Percentiles rank a stretch among this genome's conserved stretches.
phyloP scores from a whole-genome alignment of 2,113 vertebrate genomes.

The Leuciscus idus region DNA sequence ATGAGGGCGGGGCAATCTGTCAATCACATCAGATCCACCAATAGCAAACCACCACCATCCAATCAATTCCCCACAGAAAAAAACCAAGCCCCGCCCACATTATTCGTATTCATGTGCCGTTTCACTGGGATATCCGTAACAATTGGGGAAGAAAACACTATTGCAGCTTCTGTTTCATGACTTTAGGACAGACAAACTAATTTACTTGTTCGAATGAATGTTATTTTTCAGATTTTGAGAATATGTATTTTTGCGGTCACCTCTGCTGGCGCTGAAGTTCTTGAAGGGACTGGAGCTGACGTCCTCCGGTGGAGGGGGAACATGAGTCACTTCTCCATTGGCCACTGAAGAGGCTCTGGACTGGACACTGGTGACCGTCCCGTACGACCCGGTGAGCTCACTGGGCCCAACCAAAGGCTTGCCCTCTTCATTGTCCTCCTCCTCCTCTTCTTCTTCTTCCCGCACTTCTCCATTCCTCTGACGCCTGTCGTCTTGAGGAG shows the following conservation, averaged over 20 bases:
- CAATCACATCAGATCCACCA: too few species aligned
- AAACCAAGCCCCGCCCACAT: too few species aligned
- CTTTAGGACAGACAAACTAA: too few species aligned
- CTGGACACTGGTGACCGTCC: constrained; percentile 55
- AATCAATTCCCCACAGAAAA: too few species aligned
- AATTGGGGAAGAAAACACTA: too few species aligned
- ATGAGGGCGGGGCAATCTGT: too few species aligned
- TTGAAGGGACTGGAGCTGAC: constrained; percentile 53
- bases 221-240: neutral
- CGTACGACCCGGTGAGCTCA: constrained; percentile 70
- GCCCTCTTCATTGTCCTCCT: constrained; percentile 60
- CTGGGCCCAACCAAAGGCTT: constrained; percentile 68
- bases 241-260: constrained; percentile 53
- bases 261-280: constrained; percentile 66
- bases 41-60: too few species aligned
- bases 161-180: too few species aligned
- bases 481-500: constrained; percentile 50
- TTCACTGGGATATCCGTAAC: too few species aligned
- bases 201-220: too few species aligned
- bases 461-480: neutral
- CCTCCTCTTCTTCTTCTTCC: constrained; percentile 49
- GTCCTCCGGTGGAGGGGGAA: constrained; percentile 37
- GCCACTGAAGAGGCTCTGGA: neutral
- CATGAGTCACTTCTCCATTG: constrained; percentile 16
- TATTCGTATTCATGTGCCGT: too few species aligned